These are phyloP conservation scores for Vandiemenella viatica DNA, from an alignment of 2,888 invertebrate genomes.

Conservation along the genomic window DNA sequence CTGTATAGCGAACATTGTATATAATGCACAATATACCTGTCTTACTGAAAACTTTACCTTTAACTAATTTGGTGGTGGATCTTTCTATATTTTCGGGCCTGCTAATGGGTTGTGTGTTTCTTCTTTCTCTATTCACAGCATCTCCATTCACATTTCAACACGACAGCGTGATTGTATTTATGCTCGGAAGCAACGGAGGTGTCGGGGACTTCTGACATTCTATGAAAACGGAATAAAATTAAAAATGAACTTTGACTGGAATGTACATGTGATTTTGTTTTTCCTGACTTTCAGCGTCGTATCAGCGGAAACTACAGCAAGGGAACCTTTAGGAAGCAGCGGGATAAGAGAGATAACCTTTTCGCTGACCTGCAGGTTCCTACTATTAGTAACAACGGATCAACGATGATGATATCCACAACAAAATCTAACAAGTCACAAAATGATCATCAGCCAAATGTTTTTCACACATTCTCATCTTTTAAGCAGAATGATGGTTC, in stretches of 20 bases:
- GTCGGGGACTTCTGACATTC: too few relatives aligned
- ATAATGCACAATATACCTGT: too few relatives aligned
- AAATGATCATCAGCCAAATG: too few relatives aligned
- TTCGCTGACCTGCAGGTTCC: slow-evolving; percentile 27
- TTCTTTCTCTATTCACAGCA: slow-evolving; percentile 12
- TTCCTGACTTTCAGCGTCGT: slow-evolving; percentile 9
- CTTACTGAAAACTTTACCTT: too few relatives aligned
- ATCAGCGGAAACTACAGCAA: slow-evolving; percentile 7
- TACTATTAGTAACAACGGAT: slow-evolving; percentile 23
- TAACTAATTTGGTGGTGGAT: neutral
- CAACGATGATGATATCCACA: slow-evolving; percentile 10
- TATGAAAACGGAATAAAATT: neutral
- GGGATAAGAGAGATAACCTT: slow-evolving; percentile 21
- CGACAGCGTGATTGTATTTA: slow-evolving; percentile 12
- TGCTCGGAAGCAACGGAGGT: slow-evolving; percentile 3
- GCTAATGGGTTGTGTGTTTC: slow-evolving; percentile 6
- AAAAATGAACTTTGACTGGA: neutral
- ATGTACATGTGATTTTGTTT: slow-evolving; percentile 2
- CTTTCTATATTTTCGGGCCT: slow-evolving; percentile 1
- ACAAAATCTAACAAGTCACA: neutral
- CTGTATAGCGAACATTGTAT: too few relatives aligned
- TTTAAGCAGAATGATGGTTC: neutral
- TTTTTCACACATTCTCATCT: neutral
- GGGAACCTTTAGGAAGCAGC: slow-evolving; percentile 9
- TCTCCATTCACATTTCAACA: slow-evolving; percentile 14